phyloP scores from a whole-genome alignment of 1,140 invertebrate species.

The Eumaeus atala region DNA sequence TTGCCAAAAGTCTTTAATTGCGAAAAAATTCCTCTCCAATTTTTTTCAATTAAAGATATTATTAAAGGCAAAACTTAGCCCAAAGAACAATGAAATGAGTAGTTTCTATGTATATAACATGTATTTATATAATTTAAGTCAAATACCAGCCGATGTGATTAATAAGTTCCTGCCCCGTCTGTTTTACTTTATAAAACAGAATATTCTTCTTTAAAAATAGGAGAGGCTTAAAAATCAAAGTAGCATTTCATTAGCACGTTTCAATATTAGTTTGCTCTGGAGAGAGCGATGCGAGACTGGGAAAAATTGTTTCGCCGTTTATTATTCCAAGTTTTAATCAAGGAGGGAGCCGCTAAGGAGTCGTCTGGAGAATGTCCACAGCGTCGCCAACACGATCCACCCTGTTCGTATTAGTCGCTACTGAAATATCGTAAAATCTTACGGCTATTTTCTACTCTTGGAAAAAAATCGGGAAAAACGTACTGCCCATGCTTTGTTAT shows the following conservation, averaged over 20 bases:
- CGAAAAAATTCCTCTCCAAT: too few relatives aligned
- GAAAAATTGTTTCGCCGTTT: constrained; percentile 65
- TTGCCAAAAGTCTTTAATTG: too few relatives aligned
- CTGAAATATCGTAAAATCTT: constrained; percentile 38
- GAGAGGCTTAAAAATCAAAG: constrained; percentile 34
- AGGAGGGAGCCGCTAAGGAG: constrained; percentile 42
- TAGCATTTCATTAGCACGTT: constrained; percentile 40
- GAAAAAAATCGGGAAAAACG: too few relatives aligned
- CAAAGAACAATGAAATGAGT: too few relatives aligned
- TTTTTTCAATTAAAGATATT: too few relatives aligned
- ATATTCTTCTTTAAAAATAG: constrained; percentile 22
- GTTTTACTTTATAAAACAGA: neutral
- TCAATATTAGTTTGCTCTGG: constrained; percentile 53
- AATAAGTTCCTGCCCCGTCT: too few relatives aligned
- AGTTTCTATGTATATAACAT: too few relatives aligned
- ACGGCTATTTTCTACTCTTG: neutral
- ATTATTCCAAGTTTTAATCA: constrained; percentile 70
- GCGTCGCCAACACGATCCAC: constrained; percentile 38
- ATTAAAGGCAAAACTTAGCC: too few relatives aligned
- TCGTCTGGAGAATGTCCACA: constrained; percentile 42
- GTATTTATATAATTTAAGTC: too few relatives aligned
- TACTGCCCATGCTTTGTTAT: too few relatives aligned
- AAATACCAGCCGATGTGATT: too few relatives aligned
- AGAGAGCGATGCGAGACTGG: constrained; percentile 38
- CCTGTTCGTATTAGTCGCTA: constrained; percentile 46